A percentile compares a stretch with the other conserved stretches of the same genome.
Evolutionary conservation across 1,140 invertebrate genomes (phyloP).

Genomic region (Drosophila varians): DNA sequence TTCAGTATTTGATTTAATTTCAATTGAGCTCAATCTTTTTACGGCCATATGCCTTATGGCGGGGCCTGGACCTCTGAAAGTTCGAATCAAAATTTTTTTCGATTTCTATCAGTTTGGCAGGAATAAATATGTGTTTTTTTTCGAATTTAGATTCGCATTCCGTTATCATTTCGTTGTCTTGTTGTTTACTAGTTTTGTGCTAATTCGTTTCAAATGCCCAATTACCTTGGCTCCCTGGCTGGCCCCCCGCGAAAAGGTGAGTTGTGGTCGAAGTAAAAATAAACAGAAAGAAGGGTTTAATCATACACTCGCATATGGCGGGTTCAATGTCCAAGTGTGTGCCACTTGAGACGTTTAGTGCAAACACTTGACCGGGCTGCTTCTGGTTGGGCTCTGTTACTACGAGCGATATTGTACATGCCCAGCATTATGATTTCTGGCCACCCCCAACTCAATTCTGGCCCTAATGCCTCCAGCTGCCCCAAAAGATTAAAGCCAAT

Average conservation of each 20-base stretch:
- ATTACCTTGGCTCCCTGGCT: conserved; percentile 23
- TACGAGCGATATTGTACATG: conserved; percentile 14
- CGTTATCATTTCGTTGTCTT: conserved; percentile 51
- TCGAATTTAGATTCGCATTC: conserved; percentile 31
- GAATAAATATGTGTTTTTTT: conserved; percentile 10
- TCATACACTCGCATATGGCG: background rate
- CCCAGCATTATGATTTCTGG: conserved; percentile 12
- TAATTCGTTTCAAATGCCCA: conserved; percentile 65
- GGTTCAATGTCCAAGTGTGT: conserved; percentile 72
- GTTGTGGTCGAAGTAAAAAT: background rate
- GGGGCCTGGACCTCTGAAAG: conserved; percentile 9
- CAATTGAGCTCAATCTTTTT: background rate
- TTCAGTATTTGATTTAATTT: conserved; percentile 18
- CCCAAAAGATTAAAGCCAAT: conserved; percentile 54
- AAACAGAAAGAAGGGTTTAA: background rate
- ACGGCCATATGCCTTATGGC: background rate
- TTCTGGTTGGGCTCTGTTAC: conserved; percentile 32
- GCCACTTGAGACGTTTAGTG: conserved; percentile 47
- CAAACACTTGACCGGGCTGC: conserved; percentile 54
- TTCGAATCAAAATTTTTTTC: background rate
- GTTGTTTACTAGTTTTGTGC: conserved; percentile 54
- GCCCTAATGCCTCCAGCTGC: background rate
- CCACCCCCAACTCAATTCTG: background rate
- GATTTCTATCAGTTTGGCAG: conserved; percentile 24
- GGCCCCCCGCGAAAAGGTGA: conserved; percentile 23